Percentiles rank a stretch among this genome's conserved stretches.
These are phyloP conservation scores for Eunapius fragilis DNA, from an alignment of 37 sponge, comb jelly and placozoan species.

Conservation along the genomic window DNA sequence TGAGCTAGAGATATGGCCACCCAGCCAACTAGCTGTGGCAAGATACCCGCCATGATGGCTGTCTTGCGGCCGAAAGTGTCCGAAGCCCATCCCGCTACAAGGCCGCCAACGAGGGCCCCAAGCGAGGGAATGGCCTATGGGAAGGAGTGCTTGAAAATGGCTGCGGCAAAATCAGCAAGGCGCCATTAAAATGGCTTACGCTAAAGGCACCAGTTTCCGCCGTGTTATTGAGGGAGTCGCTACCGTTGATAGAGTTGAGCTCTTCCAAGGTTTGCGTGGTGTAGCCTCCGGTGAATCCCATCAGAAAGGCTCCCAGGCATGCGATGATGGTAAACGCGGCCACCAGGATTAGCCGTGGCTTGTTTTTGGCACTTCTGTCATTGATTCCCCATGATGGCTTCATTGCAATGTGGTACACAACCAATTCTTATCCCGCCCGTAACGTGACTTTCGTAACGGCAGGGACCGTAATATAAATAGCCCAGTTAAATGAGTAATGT, in stretches of 20 bases:
- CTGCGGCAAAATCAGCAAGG: not conserved
- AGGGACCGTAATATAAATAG: too few species aligned
- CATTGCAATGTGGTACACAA: too few species aligned
- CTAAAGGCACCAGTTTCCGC: conserved; percentile 3
- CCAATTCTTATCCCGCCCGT: too few species aligned
- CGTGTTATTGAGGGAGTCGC: not conserved
- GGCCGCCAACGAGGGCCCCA: conserved; percentile 66
- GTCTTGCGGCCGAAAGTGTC: conserved; percentile 54
- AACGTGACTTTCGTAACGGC: too few species aligned
- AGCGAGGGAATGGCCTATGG: conserved; percentile 36
- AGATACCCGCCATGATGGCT: conserved; percentile 32
- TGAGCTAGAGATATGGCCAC: conserved; percentile 16
- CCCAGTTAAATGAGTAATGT: too few species aligned
- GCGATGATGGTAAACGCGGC: conserved; percentile 40
- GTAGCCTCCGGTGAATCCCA: conserved; percentile 44
- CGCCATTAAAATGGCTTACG: not conserved
- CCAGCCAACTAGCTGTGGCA: conserved; percentile 61
- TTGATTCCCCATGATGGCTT: too few species aligned
- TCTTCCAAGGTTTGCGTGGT: conserved; percentile 34
- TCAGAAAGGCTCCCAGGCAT: conserved; percentile 29
- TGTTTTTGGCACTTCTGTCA: too few species aligned
- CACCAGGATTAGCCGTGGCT: not conserved
- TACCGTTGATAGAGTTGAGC: not conserved
- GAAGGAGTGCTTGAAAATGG: not conserved
- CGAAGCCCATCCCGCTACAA: conserved; percentile 38